Evolutionary conservation across 37 sponge, comb jelly and placozoan species (phyloP).

Genomic region (Halisarca cf. caerulea): DNA sequence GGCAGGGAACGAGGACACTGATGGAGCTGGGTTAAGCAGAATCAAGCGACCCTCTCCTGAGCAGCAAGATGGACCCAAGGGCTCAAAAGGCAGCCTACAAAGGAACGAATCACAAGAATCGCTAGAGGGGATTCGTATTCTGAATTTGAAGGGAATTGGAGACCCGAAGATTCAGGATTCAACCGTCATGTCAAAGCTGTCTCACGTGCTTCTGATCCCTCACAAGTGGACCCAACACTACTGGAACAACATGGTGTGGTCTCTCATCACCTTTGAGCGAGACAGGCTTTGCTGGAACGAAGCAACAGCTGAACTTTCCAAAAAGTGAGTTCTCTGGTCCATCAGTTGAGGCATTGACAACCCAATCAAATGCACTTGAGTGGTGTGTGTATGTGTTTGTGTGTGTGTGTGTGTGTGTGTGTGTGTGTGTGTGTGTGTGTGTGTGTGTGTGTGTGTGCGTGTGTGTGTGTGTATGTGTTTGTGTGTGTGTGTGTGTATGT

Average conservation of each 20-base stretch:
- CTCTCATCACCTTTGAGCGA: slow-evolving; percentile 40
- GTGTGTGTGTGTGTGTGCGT: too few relatives aligned
- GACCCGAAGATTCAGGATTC: neutral
- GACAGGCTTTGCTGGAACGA: slow-evolving; percentile 76
- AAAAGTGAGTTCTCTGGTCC: slow-evolving; percentile 56
- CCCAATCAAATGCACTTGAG: too few relatives aligned
- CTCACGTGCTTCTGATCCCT: too few relatives aligned
- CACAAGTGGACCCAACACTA: slow-evolving; percentile 29
- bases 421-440: too few relatives aligned
- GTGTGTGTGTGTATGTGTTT: too few relatives aligned
- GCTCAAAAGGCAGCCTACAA: neutral
- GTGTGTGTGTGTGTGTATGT: too few relatives aligned
- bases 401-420: too few relatives aligned
- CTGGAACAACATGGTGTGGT: slow-evolving; percentile 67
- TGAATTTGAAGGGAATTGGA: neutral
- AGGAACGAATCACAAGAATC: neutral
- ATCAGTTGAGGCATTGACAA: too few relatives aligned
- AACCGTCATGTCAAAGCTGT: neutral
- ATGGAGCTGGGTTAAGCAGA: neutral
- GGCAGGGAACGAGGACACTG: neutral
- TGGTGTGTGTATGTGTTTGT: too few relatives aligned
- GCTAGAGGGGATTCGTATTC: neutral
- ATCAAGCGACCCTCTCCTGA: neutral
- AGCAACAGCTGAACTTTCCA: slow-evolving; percentile 55
- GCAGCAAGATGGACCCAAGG: neutral